Percentiles rank a stretch among this genome's conserved stretches.
Evolutionary conservation across 37 sponge, comb jelly and placozoan species (phyloP).

Genomic region (Amphimedon queenslandica): DNA sequence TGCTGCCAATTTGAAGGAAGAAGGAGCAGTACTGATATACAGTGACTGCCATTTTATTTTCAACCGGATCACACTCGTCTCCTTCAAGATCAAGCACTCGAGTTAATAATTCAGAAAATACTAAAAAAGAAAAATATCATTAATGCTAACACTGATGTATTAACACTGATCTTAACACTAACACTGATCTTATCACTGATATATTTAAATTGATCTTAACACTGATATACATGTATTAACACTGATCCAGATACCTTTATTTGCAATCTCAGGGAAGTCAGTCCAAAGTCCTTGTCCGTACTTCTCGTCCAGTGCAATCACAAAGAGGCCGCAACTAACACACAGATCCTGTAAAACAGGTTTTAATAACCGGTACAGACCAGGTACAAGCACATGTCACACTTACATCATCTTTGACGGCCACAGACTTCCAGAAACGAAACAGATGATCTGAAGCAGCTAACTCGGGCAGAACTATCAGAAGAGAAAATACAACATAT

Average conservation of each 20-base stretch:
- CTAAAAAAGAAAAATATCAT: slow-evolving; percentile 13
- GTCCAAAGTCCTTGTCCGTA: slow-evolving; percentile 47
- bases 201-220: not conserved
- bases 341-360: slow-evolving; percentile 26
- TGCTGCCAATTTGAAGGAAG: slow-evolving; percentile 31
- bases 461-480: slow-evolving; percentile 53
- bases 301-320: slow-evolving; percentile 37
- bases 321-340: slow-evolving; percentile 49
- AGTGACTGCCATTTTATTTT: slow-evolving; percentile 57
- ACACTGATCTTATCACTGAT: not conserved
- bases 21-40: slow-evolving; percentile 57
- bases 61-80: slow-evolving; percentile 41
- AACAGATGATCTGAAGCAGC: slow-evolving; percentile 49
- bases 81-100: slow-evolving; percentile 54
- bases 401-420: slow-evolving; percentile 40
- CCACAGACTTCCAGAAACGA: slow-evolving; percentile 42
- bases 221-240: not conserved
- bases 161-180: not conserved
- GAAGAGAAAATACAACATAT: not conserved
- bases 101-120: slow-evolving; percentile 38
- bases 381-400: not conserved
- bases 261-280: slow-evolving; percentile 53
- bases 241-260: slow-evolving; percentile 32
- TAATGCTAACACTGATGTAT: not conserved
- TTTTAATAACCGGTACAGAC: not conserved